Conservation (phyloP, 1,140 invertebrate genomes). For the Thaumatotibia leucotreta region DNA sequence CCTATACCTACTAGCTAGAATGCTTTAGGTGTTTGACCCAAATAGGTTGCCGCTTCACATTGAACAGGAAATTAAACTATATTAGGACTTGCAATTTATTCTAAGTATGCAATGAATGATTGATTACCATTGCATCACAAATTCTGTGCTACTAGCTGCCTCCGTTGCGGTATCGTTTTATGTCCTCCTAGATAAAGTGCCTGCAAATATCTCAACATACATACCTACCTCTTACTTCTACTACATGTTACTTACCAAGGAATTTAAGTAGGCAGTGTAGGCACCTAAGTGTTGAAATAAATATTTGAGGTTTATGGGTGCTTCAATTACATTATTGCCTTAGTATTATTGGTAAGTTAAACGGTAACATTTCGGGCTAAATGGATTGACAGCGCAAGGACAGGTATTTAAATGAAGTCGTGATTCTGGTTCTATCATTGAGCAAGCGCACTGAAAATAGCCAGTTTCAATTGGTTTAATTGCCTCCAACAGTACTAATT, state of each 20-base stretch:
- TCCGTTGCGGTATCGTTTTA: not conserved
- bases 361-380: not conserved
- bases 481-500: not conserved
- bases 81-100: not conserved
- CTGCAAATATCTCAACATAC: too few relatives aligned
- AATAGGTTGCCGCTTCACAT: not conserved
- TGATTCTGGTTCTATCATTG: not conserved
- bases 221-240: too few relatives aligned
- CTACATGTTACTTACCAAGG: too few relatives aligned
- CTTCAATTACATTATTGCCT: too few relatives aligned
- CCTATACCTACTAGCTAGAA: too few relatives aligned
- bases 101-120: not conserved
- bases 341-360: too few relatives aligned
- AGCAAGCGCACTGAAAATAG: not conserved
- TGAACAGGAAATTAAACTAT: not conserved
- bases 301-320: too few relatives aligned
- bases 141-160: not conserved
- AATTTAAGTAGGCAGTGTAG: too few relatives aligned
- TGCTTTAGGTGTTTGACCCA: too few relatives aligned
- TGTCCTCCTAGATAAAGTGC: not conserved
- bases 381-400: not conserved
- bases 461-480: constrained; percentile 1
- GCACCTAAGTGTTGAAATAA: too few relatives aligned
- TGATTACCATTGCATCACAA: not conserved
- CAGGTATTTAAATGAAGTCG: constrained; percentile 9